Conservation (phyloP, 2,888 invertebrate genomes). For the Toxonevra muliebris region DNA sequence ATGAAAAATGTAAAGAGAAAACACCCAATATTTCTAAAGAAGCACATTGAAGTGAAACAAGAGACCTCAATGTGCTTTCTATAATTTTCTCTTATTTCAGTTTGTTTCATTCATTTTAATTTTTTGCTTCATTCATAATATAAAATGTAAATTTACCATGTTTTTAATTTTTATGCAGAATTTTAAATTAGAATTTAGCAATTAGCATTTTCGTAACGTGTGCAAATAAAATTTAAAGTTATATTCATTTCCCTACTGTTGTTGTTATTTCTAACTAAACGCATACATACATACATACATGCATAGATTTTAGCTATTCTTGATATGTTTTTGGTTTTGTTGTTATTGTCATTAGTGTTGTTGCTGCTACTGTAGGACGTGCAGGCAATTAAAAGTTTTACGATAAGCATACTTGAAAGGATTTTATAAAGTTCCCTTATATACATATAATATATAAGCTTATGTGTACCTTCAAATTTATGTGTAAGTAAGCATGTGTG, state of each 20-base stretch:
- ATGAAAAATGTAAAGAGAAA: no score
- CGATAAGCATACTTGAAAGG: conserved; percentile 32
- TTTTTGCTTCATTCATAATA: not conserved
- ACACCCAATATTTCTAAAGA: no score
- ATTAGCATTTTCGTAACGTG: conserved; percentile 12
- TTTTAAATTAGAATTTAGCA: conserved; percentile 22
- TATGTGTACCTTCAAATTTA: not conserved
- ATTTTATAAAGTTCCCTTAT: conserved; percentile 28
- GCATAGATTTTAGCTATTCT: not conserved
- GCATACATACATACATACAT: no score
- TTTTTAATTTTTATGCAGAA: not conserved
- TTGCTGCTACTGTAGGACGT: conserved; percentile 20
- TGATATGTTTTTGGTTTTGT: not conserved
- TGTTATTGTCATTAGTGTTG: not conserved
- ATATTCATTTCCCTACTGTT: not conserved
- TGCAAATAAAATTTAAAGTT: conserved; percentile 11
- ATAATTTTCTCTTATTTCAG: no score
- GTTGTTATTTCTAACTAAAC: not conserved
- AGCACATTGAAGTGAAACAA: no score
- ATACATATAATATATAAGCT: conserved; percentile 19
- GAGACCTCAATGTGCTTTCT: no score
- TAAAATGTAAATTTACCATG: not conserved
- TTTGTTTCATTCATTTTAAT: no score
- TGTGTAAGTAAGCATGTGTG: no score
- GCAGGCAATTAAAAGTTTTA: conserved; percentile 31